phyloP scores from a whole-genome alignment of 2,888 invertebrate species.

The Uloborus plumipes region DNA sequence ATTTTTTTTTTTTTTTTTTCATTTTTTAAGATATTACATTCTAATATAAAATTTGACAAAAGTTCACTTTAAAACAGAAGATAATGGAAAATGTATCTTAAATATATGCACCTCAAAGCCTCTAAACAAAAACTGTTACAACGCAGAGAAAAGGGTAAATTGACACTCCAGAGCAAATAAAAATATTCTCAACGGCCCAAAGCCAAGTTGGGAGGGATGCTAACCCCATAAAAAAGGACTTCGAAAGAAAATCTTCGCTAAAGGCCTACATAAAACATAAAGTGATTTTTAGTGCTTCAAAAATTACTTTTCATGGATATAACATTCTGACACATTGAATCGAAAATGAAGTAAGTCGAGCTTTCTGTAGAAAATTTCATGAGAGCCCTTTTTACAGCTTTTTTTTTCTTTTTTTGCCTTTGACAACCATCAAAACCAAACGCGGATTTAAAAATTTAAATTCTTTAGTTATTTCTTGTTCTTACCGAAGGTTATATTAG shows the following conservation, averaged over 20 bases:
- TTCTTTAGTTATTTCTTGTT: too few species aligned
- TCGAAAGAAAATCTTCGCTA: constrained; percentile 22
- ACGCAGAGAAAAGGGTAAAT: neutral
- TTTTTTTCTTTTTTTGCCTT: too few species aligned
- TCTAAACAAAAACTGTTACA: neutral
- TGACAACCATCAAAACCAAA: too few species aligned
- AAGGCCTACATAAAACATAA: constrained; percentile 57
- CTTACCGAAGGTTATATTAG: too few species aligned
- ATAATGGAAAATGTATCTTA: neutral
- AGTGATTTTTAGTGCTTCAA: constrained; percentile 43
- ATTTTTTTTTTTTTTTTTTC: too few species aligned
- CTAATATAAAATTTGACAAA: too few species aligned
- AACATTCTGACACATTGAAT: constrained; percentile 25
- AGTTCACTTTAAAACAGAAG: too few species aligned
- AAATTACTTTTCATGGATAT: constrained; percentile 45
- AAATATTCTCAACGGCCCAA: constrained; percentile 24
- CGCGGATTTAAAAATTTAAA: too few species aligned
- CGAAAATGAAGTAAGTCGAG: constrained; percentile 35
- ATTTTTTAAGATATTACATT: too few species aligned
- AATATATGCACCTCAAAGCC: neutral
- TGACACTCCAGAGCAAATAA: constrained; percentile 22
- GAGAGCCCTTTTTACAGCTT: too few species aligned
- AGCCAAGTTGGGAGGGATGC: constrained; percentile 46
- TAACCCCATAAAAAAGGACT: constrained; percentile 10
- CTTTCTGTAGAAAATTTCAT: too few species aligned